Percentiles rank a stretch among this genome's conserved stretches.
Evolutionary conservation across 2,113 vertebrate species (phyloP).

Genomic region (Ploceus nigricollis): DNA sequence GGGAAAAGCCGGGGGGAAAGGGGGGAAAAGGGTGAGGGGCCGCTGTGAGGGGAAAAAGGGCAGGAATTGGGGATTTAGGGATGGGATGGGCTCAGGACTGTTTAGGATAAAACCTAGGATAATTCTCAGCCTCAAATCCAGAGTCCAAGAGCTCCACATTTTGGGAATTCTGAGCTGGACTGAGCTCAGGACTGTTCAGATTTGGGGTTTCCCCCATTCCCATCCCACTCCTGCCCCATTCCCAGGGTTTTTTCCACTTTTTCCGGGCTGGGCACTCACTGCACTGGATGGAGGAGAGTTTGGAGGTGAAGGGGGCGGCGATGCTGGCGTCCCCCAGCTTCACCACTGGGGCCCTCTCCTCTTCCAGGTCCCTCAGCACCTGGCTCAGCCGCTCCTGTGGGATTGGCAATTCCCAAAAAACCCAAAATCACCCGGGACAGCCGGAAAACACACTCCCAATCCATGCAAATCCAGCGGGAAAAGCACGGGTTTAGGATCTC

Average conservation of each 20-base stretch:
- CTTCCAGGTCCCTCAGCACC: conserved; percentile 92
- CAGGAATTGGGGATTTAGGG: background rate
- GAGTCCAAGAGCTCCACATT: too few species aligned
- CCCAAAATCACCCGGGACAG: accelerated
- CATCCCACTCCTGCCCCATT: background rate
- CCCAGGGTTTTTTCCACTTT: background rate
- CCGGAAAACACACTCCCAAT: accelerated
- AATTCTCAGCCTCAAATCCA: background rate
- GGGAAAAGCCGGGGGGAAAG: too few species aligned
- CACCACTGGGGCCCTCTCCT: conserved; percentile 88
- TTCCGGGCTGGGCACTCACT: conserved; percentile 74
- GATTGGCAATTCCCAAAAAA: background rate
- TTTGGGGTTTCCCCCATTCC: accelerated
- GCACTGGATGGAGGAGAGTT: conserved; percentile 96
- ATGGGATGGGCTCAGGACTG: too few species aligned
- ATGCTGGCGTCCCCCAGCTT: conserved; percentile 97
- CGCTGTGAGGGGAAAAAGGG: too few species aligned
- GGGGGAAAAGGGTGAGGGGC: too few species aligned
- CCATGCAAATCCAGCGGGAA: background rate
- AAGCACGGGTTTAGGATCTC: accelerated
- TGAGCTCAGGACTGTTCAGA: background rate
- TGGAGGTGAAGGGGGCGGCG: conserved; percentile 95
- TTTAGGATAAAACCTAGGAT: background rate
- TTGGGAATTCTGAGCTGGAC: background rate
- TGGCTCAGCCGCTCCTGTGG: conserved; percentile 85